A percentile compares a stretch with the other conserved stretches of the same genome.
These are phyloP conservation scores for human (Homo sapiens) DNA, from an alignment of 2,113 vertebrate genomes.

Conservation along the genomic window GRCh38 chr20:40833501-40834000, in stretches of 20 bases:
- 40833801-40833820: constrained; percentile 78
- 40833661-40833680: neutral
- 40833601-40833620: neutral
- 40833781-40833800: constrained; percentile 74
- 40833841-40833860: constrained; percentile 88
- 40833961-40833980: constrained; percentile 99
- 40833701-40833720: neutral
- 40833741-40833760: constrained; percentile 57
- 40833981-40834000: constrained; percentile 96
- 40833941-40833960: constrained; percentile 99
- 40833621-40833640: neutral
- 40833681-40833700: neutral
- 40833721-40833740: constrained; percentile 63
- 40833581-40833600: neutral
- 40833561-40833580: neutral
- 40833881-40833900: constrained; percentile 99
- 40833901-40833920: constrained; percentile 99
- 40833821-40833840: constrained; percentile 82
- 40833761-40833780: constrained; percentile 64
- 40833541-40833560: neutral
- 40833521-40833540: neutral
- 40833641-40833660: neutral
- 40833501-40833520: neutral
- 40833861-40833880: constrained; percentile 96
- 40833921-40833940: constrained; percentile 99